Base-by-base conservation (phyloP, 2,888 invertebrate genomes). In the Bedellia somnulentella region DNA sequence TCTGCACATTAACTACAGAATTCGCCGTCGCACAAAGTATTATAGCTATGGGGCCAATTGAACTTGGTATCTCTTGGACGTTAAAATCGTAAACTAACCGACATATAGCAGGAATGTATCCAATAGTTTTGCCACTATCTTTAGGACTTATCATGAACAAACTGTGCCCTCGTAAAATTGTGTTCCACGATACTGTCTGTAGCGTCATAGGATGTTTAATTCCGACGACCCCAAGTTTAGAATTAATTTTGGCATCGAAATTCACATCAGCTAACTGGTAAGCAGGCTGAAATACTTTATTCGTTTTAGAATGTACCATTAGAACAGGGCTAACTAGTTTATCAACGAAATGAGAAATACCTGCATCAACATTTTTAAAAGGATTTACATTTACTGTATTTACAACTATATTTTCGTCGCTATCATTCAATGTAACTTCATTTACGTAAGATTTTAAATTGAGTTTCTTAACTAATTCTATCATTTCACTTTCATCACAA, bases 161-260 rank as follows among this genome's bases (percentile, higher is more conserved):
- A 37, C 86, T 83, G 27, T 81, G 76, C 0, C 83, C 83, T 21
- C 84, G 71, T 24, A 82, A 57, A 25, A 89, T 71, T 2, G 83
- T 80, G 1, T 83, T 80, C 89, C 89, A 90, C 0, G 82, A 73
- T 30, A 85, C 83, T 0, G 80, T 78, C 46, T 91, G 89, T 16
- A 87, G 61, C 23, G 70, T 66, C 49, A 67, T 76, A 0, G 81
- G 73, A 1, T 47, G 46, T 3, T 48, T 50, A 1, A 79, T 45
- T 0, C 42, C 40, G 51, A 73, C 52, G 15, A 53, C 58, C 32
- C 44, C 48, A 2, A 80, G 42, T 1, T 45, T 49, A 2, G 45
- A 35, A 11, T 55, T 51, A 16, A 73, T 61, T 24, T 60, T 46
- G 0, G 40, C 22, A 15, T 57, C 61, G 17, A 77, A 76, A 10